Conservation (phyloP, 2,888 invertebrate genomes). For the Epinotia ramella region DNA sequence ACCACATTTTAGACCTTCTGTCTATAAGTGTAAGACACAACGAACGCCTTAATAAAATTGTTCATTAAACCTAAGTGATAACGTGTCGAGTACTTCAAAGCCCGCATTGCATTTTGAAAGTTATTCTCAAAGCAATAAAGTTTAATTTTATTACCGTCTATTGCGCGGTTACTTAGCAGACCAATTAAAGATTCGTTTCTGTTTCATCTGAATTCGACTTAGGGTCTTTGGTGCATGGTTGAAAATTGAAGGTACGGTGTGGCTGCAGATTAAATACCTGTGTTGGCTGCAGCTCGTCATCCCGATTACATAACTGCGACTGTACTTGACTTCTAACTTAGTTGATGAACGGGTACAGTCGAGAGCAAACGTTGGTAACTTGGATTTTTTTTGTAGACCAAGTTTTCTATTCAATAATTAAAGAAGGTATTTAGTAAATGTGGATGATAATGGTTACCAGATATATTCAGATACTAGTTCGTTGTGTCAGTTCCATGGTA, state of each 20-base stretch:
- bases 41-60: constrained; percentile 19
- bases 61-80: constrained; percentile 41
- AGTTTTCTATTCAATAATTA: too few relatives aligned
- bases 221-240: neutral
- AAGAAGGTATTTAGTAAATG: too few relatives aligned
- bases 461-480: too few relatives aligned
- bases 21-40: neutral
- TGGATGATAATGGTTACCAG: too few relatives aligned
- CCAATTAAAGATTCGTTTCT: constrained; percentile 26
- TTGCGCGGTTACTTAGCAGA: constrained; percentile 27
- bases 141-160: constrained; percentile 3
- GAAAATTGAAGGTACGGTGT: constrained; percentile 1
- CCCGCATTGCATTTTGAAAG: constrained; percentile 23
- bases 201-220: constrained; percentile 2
- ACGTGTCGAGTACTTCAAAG: constrained; percentile 35
- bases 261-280: constrained; percentile 18
- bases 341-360: constrained; percentile 72
- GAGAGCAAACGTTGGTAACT: constrained; percentile 48
- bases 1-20: constrained; percentile 13
- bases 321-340: constrained; percentile 78
- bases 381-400: neutral
- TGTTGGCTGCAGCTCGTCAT: constrained; percentile 50
- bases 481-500: too few relatives aligned
- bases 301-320: constrained; percentile 54
- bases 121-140: constrained; percentile 10